A percentile compares a stretch with the other conserved stretches of the same genome.
Evolutionary conservation across 2,888 invertebrate species (phyloP).

Genomic region (Chymomyza caudatula): DNA sequence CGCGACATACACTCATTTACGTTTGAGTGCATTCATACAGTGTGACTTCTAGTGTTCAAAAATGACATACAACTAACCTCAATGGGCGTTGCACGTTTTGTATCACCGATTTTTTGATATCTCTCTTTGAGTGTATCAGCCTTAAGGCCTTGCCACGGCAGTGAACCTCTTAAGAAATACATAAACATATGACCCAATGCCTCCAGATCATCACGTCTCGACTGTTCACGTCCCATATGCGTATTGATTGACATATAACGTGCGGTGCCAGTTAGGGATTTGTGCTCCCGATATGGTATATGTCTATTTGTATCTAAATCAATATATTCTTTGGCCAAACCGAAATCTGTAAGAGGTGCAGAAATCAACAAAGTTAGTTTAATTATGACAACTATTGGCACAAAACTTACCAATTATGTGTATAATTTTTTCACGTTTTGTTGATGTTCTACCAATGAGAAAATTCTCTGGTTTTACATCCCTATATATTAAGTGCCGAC

Average conservation of each 20-base stretch:
- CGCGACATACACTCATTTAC: too few relatives aligned
- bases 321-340: constrained; percentile 99
- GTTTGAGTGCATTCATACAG: too few relatives aligned
- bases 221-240: constrained; percentile 99
- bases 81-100: constrained; percentile 98
- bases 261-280: constrained; percentile 99
- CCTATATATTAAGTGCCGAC: constrained; percentile 98
- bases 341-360: constrained; percentile 96
- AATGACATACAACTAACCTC: constrained; percentile 81
- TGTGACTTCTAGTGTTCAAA: too few relatives aligned
- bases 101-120: constrained; percentile 99
- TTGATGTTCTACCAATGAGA: constrained; percentile 97
- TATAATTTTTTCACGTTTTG: constrained; percentile 98
- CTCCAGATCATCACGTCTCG: constrained; percentile 98
- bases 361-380: not conserved
- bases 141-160: constrained; percentile 99
- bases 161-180: constrained; percentile 99
- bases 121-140: constrained; percentile 99
- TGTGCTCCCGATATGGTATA: constrained; percentile 99
- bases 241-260: constrained; percentile 99
- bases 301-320: constrained; percentile 99
- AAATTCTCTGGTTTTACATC: constrained; percentile 99
- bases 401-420: constrained; percentile 94
- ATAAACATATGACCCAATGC: constrained; percentile 99
- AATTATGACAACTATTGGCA: not conserved